Percentiles rank a stretch among this genome's conserved stretches.
These are phyloP conservation scores for Tinea pellionella DNA, from an alignment of 2,888 invertebrate genomes.

Conservation along the genomic window DNA sequence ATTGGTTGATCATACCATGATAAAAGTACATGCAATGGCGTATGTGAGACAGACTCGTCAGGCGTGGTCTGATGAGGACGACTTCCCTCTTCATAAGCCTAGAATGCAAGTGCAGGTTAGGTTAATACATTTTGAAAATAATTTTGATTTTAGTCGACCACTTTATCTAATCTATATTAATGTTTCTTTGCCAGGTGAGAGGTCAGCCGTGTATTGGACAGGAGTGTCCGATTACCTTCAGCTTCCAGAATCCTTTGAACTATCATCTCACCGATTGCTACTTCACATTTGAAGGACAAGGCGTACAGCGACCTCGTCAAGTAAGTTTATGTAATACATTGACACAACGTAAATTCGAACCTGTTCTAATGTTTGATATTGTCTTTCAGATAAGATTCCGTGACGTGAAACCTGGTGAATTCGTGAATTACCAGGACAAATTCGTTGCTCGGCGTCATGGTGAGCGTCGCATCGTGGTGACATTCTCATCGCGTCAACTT, in stretches of 20 bases:
- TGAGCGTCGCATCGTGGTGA: constrained; percentile 72
- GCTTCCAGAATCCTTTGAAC: constrained; percentile 76
- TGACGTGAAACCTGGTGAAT: constrained; percentile 73
- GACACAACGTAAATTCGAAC: neutral
- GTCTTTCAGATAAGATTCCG: constrained; percentile 57
- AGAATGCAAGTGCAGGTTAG: constrained; percentile 72
- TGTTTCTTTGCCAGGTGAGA: constrained; percentile 41
- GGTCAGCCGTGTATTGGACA: constrained; percentile 63
- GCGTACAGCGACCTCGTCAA: constrained; percentile 72
- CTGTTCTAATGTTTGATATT: neutral
- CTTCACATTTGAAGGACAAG: constrained; percentile 78
- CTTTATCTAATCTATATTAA: neutral
- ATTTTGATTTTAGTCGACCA: neutral
- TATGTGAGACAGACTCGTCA: constrained; percentile 79
- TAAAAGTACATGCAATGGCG: constrained; percentile 80
- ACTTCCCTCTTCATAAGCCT: constrained; percentile 77
- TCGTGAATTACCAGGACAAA: constrained; percentile 71
- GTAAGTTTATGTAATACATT: constrained; percentile 26
- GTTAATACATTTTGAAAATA: neutral
- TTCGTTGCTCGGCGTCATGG: constrained; percentile 71
- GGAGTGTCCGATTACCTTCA: constrained; percentile 65
- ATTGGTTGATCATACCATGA: constrained; percentile 75
- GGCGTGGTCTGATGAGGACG: constrained; percentile 80
- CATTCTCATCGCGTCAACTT: constrained; percentile 74
- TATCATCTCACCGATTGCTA: constrained; percentile 73